Conservation (phyloP, 2,113 vertebrate genomes). For the Tapirus terrestris region DNA sequence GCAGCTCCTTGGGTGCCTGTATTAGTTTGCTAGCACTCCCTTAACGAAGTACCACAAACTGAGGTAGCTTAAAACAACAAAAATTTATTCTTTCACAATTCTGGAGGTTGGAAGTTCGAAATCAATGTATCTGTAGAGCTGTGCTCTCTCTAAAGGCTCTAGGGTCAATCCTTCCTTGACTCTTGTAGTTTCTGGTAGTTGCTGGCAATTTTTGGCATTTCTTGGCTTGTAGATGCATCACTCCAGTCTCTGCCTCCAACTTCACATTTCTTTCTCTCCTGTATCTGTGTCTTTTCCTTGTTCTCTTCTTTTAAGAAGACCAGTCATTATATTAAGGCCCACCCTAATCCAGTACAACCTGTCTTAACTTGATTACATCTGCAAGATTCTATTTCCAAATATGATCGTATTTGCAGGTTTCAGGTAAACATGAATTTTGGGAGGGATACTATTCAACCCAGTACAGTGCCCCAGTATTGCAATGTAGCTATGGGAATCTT, state of each 20-base stretch:
- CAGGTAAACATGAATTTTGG: not conserved
- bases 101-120: not conserved
- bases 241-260: not conserved
- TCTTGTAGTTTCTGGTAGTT: not conserved
- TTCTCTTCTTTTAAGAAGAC: not conserved
- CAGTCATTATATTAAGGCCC: not conserved
- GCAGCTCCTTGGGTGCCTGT: not conserved
- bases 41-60: not conserved
- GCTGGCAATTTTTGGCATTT: not conserved
- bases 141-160: not conserved
- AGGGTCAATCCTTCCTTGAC: not conserved
- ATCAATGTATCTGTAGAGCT: not conserved
- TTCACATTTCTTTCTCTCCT: not conserved
- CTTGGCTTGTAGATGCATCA: not conserved
- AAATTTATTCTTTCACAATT: not conserved
- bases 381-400: conserved; percentile 15
- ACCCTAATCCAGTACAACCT: not conserved
- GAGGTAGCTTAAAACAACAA: not conserved
- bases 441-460: not conserved
- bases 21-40: not conserved
- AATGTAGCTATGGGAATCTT: not conserved
- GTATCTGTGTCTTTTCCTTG: not conserved
- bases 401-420: not conserved
- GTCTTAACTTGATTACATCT: not conserved
- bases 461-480: not conserved